These are phyloP conservation scores for Eulacestoma nigropectus DNA, from an alignment of 2,113 vertebrate species.

Conservation along the genomic window DNA sequence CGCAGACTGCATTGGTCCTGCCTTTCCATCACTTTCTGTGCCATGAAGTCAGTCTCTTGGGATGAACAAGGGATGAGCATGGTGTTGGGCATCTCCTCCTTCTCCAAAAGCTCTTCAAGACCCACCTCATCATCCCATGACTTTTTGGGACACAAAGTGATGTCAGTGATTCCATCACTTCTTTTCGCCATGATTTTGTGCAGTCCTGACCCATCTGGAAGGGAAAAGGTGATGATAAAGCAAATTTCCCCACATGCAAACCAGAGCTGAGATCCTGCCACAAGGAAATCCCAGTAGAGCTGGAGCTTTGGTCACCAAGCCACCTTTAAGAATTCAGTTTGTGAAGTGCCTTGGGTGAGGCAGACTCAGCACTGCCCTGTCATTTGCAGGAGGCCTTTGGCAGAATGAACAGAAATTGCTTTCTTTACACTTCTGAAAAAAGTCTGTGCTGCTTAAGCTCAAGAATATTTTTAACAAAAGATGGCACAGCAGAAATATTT, in stretches of 20 bases:
- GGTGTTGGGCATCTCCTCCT: neutral
- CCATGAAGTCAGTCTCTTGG: neutral
- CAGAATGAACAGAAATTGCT: neutral
- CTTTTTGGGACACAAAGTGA: neutral
- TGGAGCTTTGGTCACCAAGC: neutral
- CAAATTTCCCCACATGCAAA: neutral
- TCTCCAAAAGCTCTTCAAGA: neutral
- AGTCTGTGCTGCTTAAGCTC: too few relatives aligned
- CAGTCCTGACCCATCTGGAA: neutral
- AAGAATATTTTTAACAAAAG: neutral
- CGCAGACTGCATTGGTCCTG: neutral
- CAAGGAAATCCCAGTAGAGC: neutral
- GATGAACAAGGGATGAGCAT: neutral
- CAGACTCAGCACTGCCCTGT: neutral
- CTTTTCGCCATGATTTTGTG: neutral
- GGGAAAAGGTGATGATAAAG: neutral
- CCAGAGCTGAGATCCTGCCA: neutral
- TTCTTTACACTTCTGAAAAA: neutral
- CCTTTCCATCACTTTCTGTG: neutral
- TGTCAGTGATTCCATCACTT: neutral
- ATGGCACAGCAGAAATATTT: neutral
- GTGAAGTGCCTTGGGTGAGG: neutral
- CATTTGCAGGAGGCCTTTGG: neutral
- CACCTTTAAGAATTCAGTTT: neutral
- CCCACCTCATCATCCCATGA: fast-evolving